Base-by-base conservation (phyloP, 2,888 invertebrate genomes). In the Pachydiplax longipennis region DNA sequence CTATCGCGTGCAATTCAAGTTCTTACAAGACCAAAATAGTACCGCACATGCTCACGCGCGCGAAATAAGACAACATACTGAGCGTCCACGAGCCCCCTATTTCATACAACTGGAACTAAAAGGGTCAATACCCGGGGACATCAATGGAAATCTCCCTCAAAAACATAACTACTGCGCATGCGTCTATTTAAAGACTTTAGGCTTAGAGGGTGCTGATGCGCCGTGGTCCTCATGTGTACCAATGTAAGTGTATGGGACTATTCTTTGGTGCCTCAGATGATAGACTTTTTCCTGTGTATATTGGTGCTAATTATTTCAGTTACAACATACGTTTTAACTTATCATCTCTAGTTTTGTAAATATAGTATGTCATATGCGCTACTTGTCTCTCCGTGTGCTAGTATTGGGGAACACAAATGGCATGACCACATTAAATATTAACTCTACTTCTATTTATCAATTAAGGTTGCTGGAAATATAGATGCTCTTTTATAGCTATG, bases 81-180 rank as follows among this genome's bases (percentile, higher is more conserved):
- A 87, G 61, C 31, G 10, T 61, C 35, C 87, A 65, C 87, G 87
- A 87, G 87, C 58, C 87, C 61, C 87, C 87, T 87, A 87, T 37
- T 61, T 22, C 87, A 61, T 87, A 87, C 87, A 58, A 87, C 87
- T 61, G 87, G 87, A 61, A 87, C 87, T 87, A 87, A 53, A 61
- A 87, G 87, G 87, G 87, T 87, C 87, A 87, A 87, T 87, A 87
- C 87, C 87, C 87, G 87, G 61, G 61, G 87, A 87, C 61, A 35
- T 87, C 87, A 87, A 87, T 87, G 87, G 87, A 87, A 87, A 87
- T 65, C 87, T 87, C 87, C 87, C 37, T 87, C 87, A 40, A 87
- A 87, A 87, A 15, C 61, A 8, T 61, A 25, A 4, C 53, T 65
- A 61, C 13, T 22, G 87, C 87, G 87, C 87, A 87, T 87, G 87